Conservation (phyloP, 2,113 vertebrate species). For the Phalacrocorax brasilianus region DNA sequence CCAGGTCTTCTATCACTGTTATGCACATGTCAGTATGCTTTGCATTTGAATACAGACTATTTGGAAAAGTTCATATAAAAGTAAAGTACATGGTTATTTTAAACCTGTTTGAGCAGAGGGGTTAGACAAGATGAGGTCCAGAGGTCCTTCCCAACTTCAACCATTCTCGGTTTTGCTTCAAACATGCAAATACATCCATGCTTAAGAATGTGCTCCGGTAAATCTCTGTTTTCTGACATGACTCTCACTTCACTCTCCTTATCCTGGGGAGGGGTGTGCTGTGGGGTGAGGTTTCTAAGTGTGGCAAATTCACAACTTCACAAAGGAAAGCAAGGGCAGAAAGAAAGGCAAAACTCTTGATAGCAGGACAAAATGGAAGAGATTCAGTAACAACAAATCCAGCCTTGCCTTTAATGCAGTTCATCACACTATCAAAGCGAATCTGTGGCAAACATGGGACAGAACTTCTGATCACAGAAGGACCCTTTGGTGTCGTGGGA, state of each 20-base stretch:
- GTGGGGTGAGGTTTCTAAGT: background rate
- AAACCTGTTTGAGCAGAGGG: background rate
- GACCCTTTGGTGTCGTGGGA: background rate
- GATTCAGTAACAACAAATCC: background rate
- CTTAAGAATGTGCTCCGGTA: background rate
- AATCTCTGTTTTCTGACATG: background rate
- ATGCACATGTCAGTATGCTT: background rate
- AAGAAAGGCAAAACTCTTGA: background rate
- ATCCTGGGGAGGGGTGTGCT: background rate
- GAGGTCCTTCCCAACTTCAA: background rate
- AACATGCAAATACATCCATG: background rate
- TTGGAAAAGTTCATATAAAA: background rate
- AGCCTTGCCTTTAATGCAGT: background rate
- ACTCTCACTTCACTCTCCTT: background rate
- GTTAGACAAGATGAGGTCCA: background rate
- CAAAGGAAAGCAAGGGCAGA: background rate
- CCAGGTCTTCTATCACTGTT: background rate
- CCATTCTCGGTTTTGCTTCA: background rate
- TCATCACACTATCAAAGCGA: background rate
- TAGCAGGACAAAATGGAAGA: background rate
- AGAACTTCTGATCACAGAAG: background rate
- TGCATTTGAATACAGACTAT: background rate
- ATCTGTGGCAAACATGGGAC: background rate
- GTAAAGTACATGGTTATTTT: background rate
- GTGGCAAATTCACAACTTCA: background rate